phyloP scores from a whole-genome alignment of 2,113 vertebrate genomes.

The Tympanuchus pallidicinctus region DNA sequence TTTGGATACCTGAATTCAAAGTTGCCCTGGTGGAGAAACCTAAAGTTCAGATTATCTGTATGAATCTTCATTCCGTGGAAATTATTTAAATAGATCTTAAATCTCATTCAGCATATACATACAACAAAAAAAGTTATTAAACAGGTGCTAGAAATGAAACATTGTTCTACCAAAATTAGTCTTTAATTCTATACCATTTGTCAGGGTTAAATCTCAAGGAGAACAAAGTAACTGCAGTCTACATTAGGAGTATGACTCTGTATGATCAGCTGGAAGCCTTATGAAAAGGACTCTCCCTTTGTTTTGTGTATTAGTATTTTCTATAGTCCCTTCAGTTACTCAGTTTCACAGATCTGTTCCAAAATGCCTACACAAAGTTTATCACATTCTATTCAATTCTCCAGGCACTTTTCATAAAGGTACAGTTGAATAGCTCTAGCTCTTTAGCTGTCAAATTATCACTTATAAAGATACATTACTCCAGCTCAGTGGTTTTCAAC shows the following conservation, averaged over 20 bases:
- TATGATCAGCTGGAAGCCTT: slow-evolving; percentile 10
- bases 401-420: slow-evolving; percentile 44
- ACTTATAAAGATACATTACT: slow-evolving; percentile 48
- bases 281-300: slow-evolving; percentile 27
- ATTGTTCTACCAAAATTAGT: background rate
- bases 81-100: background rate
- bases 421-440: slow-evolving; percentile 52
- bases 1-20: background rate
- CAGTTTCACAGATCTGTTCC: slow-evolving; percentile 43
- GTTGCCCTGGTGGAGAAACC: background rate
- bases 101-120: background rate
- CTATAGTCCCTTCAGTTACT: slow-evolving; percentile 34
- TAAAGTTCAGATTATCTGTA: background rate
- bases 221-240: background rate
- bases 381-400: slow-evolving; percentile 43
- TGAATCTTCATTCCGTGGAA: background rate
- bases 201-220: background rate
- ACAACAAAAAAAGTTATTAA: background rate
- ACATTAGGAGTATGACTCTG: background rate
- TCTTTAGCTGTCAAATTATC: slow-evolving; percentile 59
- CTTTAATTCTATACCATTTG: background rate
- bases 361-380: slow-evolving; percentile 57
- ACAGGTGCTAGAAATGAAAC: background rate
- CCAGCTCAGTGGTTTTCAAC: slow-evolving; percentile 50
- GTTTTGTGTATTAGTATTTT: slow-evolving; percentile 31